Base-by-base conservation (phyloP, 2,888 invertebrate species). In the Ectemnius cavifrons region DNA sequence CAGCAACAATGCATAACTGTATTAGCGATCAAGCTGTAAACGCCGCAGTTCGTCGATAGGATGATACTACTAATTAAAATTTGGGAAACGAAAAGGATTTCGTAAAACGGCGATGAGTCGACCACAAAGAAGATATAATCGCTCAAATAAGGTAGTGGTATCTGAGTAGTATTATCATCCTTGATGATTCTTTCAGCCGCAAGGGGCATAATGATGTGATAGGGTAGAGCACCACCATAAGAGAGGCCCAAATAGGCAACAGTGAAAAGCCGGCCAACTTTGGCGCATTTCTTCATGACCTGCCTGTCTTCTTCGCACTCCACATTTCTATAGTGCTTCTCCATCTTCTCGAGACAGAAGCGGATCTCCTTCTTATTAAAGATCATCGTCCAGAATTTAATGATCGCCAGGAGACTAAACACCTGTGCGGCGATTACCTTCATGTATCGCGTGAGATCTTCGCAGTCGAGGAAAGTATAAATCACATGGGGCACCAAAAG, bases 311-410 rank as follows among this genome's bases (percentile, higher is more conserved):
- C 85, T 20, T 84, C 84, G 45, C 81, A 84, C 4, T 82, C 77
- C 1, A 86, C 86, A 4, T 85, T 76, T 18, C 71, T 80, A 71
- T 88, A 90, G 23, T 88, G 85, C 0, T 78, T 73, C 65, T 88
- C 85, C 80, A 90, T 84, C 46, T 87, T 81, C 13, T 79, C 71
- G 13, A 90, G 67, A 49, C 88, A 89, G 46, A 75, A 77, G 27
- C 83, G 69, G 4, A 90, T 85, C 2, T 83, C 81, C 3, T 80
- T 71, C 18, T 85, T 88, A n/a, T 88, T 87, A 13, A 88, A 75
- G 11, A 89, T 85, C 70, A 89, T 77, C 0, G 86, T 87, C 86
- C 85, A 90, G 71, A 89, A 90, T 65, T 89, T 90, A 1, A 88
- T 81, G 0, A 90, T 74, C 5, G 87, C 89, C n/a, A 90, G 65